These are phyloP conservation scores for Platyura marginata DNA, from an alignment of 1,140 invertebrate species.

Conservation along the genomic window DNA sequence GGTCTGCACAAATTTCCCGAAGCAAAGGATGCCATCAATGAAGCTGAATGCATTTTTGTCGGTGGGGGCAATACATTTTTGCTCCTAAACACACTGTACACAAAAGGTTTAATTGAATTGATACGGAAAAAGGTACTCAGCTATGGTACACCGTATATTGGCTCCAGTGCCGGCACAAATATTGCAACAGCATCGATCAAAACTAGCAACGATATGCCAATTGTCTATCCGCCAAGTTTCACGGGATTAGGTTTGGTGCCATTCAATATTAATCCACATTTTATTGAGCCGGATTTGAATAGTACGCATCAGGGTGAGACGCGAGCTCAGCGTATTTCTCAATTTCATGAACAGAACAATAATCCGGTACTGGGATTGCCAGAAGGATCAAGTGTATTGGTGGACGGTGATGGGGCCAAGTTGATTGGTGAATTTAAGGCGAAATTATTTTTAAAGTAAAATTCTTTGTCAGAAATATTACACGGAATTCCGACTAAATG, in stretches of 20 bases:
- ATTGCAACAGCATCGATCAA: slow-evolving; percentile 58
- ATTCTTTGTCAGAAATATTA: slow-evolving; percentile 5
- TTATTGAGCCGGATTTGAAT: slow-evolving; percentile 40
- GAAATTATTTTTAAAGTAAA: slow-evolving; percentile 45
- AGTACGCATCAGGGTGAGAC: slow-evolving; percentile 56
- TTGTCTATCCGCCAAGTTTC: slow-evolving; percentile 50
- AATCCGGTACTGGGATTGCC: slow-evolving; percentile 45
- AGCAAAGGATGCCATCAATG: slow-evolving; percentile 32
- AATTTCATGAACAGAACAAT: slow-evolving; percentile 40
- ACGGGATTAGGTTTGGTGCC: slow-evolving; percentile 52
- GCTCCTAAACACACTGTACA: slow-evolving; percentile 49
- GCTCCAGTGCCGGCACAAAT: slow-evolving; percentile 67
- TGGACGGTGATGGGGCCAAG: slow-evolving; percentile 35
- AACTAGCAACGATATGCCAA: slow-evolving; percentile 77
- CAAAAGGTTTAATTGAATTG: slow-evolving; percentile 39
- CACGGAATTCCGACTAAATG: slow-evolving; percentile 1
- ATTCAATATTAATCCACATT: slow-evolving; percentile 78
- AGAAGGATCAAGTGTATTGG: slow-evolving; percentile 46
- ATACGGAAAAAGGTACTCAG: slow-evolving; percentile 41
- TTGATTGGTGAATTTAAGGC: slow-evolving; percentile 40
- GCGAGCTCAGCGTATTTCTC: slow-evolving; percentile 45
- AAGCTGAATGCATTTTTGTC: slow-evolving; percentile 51
- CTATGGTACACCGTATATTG: slow-evolving; percentile 54
- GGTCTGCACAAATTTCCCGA: slow-evolving; percentile 40
- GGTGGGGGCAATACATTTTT: slow-evolving; percentile 66